Conservation (phyloP, 2,113 vertebrate genomes). For the Burhinus bistriatus region DNA sequence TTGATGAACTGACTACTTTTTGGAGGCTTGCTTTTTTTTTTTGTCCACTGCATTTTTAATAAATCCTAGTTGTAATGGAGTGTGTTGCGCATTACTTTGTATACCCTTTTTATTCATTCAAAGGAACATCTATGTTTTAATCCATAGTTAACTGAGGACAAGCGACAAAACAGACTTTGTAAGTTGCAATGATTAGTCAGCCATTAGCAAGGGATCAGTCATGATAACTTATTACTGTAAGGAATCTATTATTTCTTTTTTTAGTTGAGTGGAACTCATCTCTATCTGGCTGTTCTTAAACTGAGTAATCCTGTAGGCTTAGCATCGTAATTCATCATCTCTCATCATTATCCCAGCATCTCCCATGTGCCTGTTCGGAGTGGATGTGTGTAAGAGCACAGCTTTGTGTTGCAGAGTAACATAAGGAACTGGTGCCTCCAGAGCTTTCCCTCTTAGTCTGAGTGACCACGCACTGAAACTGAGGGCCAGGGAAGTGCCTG, state of each 20-base stretch:
- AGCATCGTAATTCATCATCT: neutral
- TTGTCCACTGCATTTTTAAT: conserved; percentile 52
- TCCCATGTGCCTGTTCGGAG: neutral
- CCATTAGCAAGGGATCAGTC: neutral
- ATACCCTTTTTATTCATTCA: neutral
- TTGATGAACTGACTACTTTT: conserved; percentile 4
- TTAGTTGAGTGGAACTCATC: neutral
- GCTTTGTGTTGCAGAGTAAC: neutral
- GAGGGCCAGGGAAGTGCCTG: neutral
- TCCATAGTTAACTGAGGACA: neutral
- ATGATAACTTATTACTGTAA: neutral
- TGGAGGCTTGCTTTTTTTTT: neutral
- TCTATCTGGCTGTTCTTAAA: neutral
- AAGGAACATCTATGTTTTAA: neutral
- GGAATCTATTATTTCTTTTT: neutral
- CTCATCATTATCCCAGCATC: neutral
- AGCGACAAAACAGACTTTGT: neutral
- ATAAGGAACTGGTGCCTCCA: neutral
- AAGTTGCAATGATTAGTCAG: neutral
- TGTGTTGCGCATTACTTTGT: neutral
- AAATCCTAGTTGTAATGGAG: conserved; percentile 22
- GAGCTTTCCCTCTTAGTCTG: neutral
- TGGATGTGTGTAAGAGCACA: neutral
- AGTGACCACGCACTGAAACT: neutral
- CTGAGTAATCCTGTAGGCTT: neutral